Evolutionary conservation across 2,113 vertebrate genomes (phyloP).

Genomic region (Typhlomys cinereus): DNA sequence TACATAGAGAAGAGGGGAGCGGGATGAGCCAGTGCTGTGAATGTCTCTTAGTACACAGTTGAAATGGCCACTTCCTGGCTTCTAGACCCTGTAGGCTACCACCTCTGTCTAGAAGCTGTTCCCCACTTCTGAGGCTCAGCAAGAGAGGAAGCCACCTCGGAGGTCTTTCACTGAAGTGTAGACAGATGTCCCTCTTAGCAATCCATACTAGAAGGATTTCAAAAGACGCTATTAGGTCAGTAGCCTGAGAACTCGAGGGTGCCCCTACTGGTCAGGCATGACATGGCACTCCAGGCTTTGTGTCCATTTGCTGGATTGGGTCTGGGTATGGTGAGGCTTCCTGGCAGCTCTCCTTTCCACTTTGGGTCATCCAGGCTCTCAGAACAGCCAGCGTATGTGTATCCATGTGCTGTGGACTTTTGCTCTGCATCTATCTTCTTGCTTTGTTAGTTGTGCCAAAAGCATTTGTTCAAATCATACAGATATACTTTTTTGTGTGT

Average conservation of each 20-base stretch:
- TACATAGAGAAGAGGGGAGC: background rate
- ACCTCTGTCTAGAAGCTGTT: background rate
- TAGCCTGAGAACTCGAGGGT: background rate
- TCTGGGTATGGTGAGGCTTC: too few species aligned
- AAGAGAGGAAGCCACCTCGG: background rate
- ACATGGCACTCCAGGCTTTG: too few species aligned
- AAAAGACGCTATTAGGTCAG: background rate
- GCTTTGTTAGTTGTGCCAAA: background rate
- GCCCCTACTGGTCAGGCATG: fast-evolving
- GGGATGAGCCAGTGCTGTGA: background rate
- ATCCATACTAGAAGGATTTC: background rate
- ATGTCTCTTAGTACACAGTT: background rate
- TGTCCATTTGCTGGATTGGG: background rate
- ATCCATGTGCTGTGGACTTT: too few species aligned
- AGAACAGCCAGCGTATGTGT: background rate
- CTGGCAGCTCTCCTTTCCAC: background rate
- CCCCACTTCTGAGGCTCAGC: fast-evolving
- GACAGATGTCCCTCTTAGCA: background rate
- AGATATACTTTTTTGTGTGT: background rate
- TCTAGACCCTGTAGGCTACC: fast-evolving
- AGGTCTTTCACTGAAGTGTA: background rate
- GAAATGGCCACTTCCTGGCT: background rate
- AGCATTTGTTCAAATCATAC: background rate
- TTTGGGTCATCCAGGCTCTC: background rate
- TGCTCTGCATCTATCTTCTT: slow-evolving; percentile 49